A percentile compares a stretch with the other conserved stretches of the same genome.
These are phyloP conservation scores for Paedocypris sp. DNA, from an alignment of 2,113 vertebrate genomes.

Conservation along the genomic window DNA sequence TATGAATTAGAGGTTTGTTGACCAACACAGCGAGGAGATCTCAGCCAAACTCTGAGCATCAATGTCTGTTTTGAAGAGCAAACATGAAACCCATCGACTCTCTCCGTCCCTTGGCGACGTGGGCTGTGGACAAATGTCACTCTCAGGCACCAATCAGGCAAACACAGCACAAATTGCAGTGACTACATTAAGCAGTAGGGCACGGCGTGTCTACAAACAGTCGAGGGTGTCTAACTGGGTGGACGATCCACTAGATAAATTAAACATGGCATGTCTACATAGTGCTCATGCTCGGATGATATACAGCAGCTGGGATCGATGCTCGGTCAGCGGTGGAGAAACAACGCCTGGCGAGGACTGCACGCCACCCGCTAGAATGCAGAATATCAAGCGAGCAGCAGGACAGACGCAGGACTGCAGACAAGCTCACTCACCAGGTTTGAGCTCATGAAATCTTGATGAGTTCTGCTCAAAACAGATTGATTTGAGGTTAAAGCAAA, in stretches of 20 bases:
- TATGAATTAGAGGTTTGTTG: not conserved
- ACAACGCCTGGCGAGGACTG: not conserved
- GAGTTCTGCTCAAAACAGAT: constrained; percentile 35
- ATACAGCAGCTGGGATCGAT: constrained; percentile 6
- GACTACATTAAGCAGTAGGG: constrained; percentile 61
- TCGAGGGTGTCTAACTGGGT: constrained; percentile 53
- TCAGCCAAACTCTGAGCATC: not conserved
- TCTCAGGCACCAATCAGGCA: constrained; percentile 58
- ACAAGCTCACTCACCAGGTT: constrained; percentile 21
- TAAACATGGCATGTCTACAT: constrained; percentile 44
- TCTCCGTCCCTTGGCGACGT: constrained; percentile 19
- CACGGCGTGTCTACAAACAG: constrained; percentile 55
- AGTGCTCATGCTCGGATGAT: constrained; percentile 16
- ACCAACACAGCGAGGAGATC: not conserved
- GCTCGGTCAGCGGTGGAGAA: not conserved
- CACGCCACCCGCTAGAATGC: not conserved
- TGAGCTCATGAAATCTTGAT: constrained; percentile 36
- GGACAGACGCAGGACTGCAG: constrained; percentile 4
- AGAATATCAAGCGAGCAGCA: constrained; percentile 27
- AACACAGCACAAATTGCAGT: constrained; percentile 55
- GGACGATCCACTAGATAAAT: constrained; percentile 51
- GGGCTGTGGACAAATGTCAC: constrained; percentile 30
- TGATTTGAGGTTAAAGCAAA: constrained; percentile 38
- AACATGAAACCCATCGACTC: constrained; percentile 19
- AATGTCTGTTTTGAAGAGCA: constrained; percentile 23